Conservation (phyloP, 23 tunicate species). For the Styela plicata region DNA sequence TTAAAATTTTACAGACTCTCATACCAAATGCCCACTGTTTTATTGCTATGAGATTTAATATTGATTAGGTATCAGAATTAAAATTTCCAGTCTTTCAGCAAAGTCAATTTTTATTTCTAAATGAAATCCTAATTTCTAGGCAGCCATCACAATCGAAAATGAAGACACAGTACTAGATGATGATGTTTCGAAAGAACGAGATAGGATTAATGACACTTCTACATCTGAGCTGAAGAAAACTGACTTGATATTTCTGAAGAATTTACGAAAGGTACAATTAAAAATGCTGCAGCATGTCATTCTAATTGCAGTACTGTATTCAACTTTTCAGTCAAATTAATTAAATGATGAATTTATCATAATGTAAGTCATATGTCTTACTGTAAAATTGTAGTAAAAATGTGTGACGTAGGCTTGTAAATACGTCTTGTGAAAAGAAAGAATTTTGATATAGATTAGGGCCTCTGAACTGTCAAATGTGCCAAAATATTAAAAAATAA, state of each 20-base stretch:
- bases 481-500: too few relatives aligned
- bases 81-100: too few relatives aligned
- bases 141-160: neutral
- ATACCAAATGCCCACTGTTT: too few relatives aligned
- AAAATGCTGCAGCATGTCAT: too few relatives aligned
- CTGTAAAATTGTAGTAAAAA: neutral
- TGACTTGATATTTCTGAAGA: constrained; percentile 48
- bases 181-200: constrained; percentile 53
- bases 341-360: neutral
- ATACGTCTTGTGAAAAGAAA: neutral
- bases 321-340: neutral
- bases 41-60: too few relatives aligned
- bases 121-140: constrained; percentile 4
- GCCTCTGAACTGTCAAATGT: neutral
- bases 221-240: constrained; percentile 22
- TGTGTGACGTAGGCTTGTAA: neutral
- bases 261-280: constrained; percentile 69
- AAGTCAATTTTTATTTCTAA: too few relatives aligned
- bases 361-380: too few relatives aligned
- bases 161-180: constrained; percentile 37
- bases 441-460: neutral
- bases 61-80: too few relatives aligned
- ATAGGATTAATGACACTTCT: constrained; percentile 30
- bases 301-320: too few relatives aligned
- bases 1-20: too few relatives aligned